Evolutionary conservation across 2,113 vertebrate genomes (phyloP).

Genomic region (Ophiodon elongatus): DNA sequence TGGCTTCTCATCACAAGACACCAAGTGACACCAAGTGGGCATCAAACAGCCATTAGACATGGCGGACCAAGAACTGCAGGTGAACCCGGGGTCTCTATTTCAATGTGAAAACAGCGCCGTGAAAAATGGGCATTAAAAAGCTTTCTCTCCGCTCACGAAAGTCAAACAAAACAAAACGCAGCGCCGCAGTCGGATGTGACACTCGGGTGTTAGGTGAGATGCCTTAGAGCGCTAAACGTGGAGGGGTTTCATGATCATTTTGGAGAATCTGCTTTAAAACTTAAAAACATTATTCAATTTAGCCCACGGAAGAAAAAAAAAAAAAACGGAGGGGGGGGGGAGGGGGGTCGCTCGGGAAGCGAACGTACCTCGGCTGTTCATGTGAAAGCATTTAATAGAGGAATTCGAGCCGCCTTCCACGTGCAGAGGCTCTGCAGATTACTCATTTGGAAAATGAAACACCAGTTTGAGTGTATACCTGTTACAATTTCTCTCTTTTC

Average conservation of each 20-base stretch:
- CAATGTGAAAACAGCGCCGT: conserved; percentile 6
- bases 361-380: conserved; percentile 29
- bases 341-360: conserved; percentile 20
- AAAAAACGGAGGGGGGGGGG: no score
- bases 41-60: conserved; percentile 68
- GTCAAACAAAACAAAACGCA: conserved; percentile 55
- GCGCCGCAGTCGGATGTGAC: conserved; percentile 66
- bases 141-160: conserved; percentile 43
- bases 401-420: conserved; percentile 52
- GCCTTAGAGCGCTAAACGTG: conserved; percentile 33
- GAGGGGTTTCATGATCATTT: conserved; percentile 44
- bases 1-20: conserved; percentile 56
- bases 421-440: not conserved
- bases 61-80: conserved; percentile 45
- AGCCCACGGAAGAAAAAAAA: conserved; percentile 2
- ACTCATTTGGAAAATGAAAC: conserved; percentile 40
- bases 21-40: conserved; percentile 52
- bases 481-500: conserved; percentile 38
- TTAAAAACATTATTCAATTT: conserved; percentile 38
- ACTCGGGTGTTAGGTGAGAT: conserved; percentile 30
- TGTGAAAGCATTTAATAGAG: conserved; percentile 55
- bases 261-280: conserved; percentile 24
- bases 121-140: conserved; percentile 45
- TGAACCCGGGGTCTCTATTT: conserved; percentile 21
- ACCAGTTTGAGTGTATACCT: conserved; percentile 32